Base-by-base conservation (phyloP, 64 coral and sea anemone genomes). In the Orbicella faveolata region DNA sequence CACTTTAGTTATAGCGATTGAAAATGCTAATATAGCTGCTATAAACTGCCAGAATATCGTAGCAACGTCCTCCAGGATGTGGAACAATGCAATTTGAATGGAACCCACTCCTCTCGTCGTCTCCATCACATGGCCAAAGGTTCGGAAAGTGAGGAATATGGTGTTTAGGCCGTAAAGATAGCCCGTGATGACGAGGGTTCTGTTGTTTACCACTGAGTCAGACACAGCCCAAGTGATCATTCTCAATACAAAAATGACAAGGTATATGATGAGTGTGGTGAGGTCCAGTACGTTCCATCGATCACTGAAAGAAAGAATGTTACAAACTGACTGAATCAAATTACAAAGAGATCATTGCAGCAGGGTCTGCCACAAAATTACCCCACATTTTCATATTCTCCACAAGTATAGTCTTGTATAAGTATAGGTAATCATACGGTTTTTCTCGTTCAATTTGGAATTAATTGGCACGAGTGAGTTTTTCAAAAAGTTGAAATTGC, bases 161-260 rank as follows among this genome's bases (percentile, higher is more conserved):
- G 89, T 75, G 59, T 90, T 90, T 18, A 90, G 26, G 63, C 89
- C 89, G 35, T 90, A 90, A 3, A 90, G 37, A 36, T 90, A 90
- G 15, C 78, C 78, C 21, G 79, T 69, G 6, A 90, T 36, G 34
- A 81, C 89, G 41, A 90, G 63, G 9, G 68, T n/a, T 80, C 89
- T 79, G 69, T 90, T 90, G 44, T 75, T 69, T 12, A 57, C 34
- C 20, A 75, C 79, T 7, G 41, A 37, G n/a, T 9, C 19, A 15
- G 70, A 51, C 6, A 36, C 26, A 7, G 70, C 62, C 89, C 89
- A 90, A 12, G 79, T 90, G 20, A 90, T 34, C 18, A 83, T 55
- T 76, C 89, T 34, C n/a, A 90, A 13, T 9, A 83, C 33, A 23
- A 90, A 52, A 15, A 80, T 83, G 21, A 23, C 21, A 19, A 75